Evolutionary conservation across 2,113 vertebrate genomes (phyloP).

Genomic region (Dermatemys mawii): DNA sequence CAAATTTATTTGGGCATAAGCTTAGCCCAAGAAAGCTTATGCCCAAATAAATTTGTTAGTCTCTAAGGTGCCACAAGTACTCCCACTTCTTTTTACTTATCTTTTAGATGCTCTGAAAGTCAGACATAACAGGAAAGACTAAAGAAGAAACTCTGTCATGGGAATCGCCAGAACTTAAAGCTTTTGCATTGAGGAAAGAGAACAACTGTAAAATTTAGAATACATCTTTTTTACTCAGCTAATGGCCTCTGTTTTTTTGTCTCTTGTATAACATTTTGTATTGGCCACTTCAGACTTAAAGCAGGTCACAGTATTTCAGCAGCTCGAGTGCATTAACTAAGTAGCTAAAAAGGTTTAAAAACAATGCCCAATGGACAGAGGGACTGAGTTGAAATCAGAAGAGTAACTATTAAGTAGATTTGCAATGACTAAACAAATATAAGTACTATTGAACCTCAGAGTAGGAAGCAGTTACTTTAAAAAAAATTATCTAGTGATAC

Average conservation of each 20-base stretch:
- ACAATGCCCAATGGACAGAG: neutral
- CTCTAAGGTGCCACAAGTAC: no score
- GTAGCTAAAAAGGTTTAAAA: neutral
- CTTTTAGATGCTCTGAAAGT: neutral
- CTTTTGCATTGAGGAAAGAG: neutral
- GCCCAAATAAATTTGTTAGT: no score
- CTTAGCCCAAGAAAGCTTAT: no score
- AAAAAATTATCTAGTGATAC: no score
- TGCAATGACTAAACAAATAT: neutral
- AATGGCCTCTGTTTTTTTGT: neutral
- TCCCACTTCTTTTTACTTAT: no score
- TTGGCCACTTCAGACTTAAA: neutral
- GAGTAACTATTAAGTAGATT: neutral
- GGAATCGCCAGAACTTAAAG: neutral
- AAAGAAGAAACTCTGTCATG: neutral
- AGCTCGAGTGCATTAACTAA: accelerated
- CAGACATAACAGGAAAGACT: neutral
- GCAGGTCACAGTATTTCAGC: neutral
- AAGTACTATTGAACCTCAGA: neutral
- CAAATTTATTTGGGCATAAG: no score
- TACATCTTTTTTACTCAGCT: neutral
- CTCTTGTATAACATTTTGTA: neutral
- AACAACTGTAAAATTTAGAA: neutral
- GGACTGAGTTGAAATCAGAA: neutral
- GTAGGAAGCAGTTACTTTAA: neutral